Conservation (phyloP, 1,140 invertebrate species). For the Ips typographus region DNA sequence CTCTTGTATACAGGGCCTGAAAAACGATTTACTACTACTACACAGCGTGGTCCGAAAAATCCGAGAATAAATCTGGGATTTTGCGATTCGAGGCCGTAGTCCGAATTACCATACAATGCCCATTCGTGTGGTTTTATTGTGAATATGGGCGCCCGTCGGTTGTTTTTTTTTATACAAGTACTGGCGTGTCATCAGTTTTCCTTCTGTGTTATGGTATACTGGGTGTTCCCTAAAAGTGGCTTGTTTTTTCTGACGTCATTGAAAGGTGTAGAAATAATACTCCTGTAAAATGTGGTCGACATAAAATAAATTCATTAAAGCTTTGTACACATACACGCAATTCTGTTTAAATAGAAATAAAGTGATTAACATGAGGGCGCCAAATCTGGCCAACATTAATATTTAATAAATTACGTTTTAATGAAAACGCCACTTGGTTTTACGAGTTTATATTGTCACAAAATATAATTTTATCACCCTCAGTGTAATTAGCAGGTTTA, state of each 20-base stretch:
- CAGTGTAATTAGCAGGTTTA: slow-evolving; percentile 19
- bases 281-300: too few relatives aligned
- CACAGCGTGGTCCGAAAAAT: slow-evolving; percentile 19
- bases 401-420: slow-evolving; percentile 32
- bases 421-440: slow-evolving; percentile 32
- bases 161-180: slow-evolving; percentile 2
- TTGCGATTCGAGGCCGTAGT: slow-evolving; percentile 15
- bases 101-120: slow-evolving; percentile 32
- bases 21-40: slow-evolving; percentile 20
- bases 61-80: slow-evolving; percentile 22
- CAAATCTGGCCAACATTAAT: slow-evolving; percentile 28
- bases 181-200: too few relatives aligned
- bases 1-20: neutral
- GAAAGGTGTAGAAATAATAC: too few relatives aligned
- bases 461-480: slow-evolving; percentile 21
- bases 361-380: slow-evolving; percentile 2
- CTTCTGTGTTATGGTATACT: too few relatives aligned
- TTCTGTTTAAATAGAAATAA: neutral
- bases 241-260: too few relatives aligned
- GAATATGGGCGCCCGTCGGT: slow-evolving; percentile 11
- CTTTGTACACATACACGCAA: neutral
- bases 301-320: too few relatives aligned
- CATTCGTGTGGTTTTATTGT: slow-evolving; percentile 23
- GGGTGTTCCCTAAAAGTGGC: too few relatives aligned
- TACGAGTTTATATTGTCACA: slow-evolving; percentile 26